phyloP scores from a whole-genome alignment of 2,113 vertebrate genomes.

The Recurvirostra avosetta region DNA sequence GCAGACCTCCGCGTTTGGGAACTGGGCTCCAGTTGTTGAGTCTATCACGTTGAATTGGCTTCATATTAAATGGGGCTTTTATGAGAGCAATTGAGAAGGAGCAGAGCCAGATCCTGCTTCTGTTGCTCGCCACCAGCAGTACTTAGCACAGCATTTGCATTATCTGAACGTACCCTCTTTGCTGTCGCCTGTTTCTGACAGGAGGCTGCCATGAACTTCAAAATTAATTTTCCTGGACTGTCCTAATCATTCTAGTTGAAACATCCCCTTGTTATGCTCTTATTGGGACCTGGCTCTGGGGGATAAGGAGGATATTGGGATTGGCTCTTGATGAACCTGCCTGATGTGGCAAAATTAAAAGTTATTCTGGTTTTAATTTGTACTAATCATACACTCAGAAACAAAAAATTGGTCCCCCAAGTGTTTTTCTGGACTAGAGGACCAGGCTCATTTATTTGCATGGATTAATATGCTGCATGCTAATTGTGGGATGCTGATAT shows the following conservation, averaged over 20 bases:
- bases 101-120: conserved; percentile 14
- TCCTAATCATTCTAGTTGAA: conserved; percentile 28
- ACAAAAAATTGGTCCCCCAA: conserved; percentile 59
- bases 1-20: not conserved
- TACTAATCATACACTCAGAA: conserved; percentile 50
- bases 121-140: not conserved
- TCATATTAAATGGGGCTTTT: not conserved
- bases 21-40: not conserved
- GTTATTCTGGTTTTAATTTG: conserved; percentile 60
- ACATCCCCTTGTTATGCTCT: not conserved
- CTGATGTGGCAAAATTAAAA: conserved; percentile 33
- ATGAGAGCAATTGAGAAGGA: not conserved
- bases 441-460: not conserved
- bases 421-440: conserved; percentile 47
- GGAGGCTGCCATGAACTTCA: conserved; percentile 27
- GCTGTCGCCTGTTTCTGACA: not conserved
- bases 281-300: not conserved
- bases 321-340: conserved; percentile 23
- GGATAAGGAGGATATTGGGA: not conserved
- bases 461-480: conserved; percentile 8
- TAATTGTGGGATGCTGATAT: not conserved
- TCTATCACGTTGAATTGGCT: conserved; percentile 10
- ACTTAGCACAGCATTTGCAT: not conserved
- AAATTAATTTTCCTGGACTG: conserved; percentile 50
- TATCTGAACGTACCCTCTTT: not conserved